Evolutionary conservation across 2,797 vertebrate species (phyloP), one percentile per base, ranked within the genome.

Genomic region (Pseudochaenichthys georgianus): DNA sequence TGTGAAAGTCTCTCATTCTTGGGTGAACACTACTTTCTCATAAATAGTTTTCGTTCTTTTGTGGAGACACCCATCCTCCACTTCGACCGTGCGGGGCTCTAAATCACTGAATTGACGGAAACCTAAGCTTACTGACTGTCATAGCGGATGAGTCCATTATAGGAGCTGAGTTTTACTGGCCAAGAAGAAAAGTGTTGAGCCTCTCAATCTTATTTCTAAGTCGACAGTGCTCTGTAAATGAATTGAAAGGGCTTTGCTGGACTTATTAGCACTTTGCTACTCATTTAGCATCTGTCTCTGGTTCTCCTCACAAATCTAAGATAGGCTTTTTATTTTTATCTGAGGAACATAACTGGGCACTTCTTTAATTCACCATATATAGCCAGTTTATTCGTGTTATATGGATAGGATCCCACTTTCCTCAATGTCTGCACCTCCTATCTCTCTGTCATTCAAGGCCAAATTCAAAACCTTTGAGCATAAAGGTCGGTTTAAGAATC

Each of bases 311-410:
- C 13, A 52, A 6, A 64, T 71, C 46, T 10, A 17, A 73, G 42
- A 23, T 15, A 12, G 19, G 34, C 17, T 42, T 59, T 82, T 81
- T 87, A 82, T 84, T 82, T 87, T 80, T 84, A 78, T 57, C 74
- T 17, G 41, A 23, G 75, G 64, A 60, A 66, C 62, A 72, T 50
- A 80, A 68, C 9, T 61, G 64, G 65, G 15, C 46, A n/a, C 53
- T 58, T 7, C 28, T 66, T 74, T 62, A 53, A 60, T 77, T 80
- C 11, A 57, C 72, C 83, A 75, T 86, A 81, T 72, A 75, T 71
- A 87, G 89, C 47, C 47, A 61, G 69, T 69, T 70, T 52, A 75
- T 81, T 70, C 10, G 1, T 55, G 74, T 65, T 55, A 80, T 64
- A 77, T 73, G 58, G 79, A 84, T 78, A 71, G 3, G 15, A 55